Evolutionary conservation across 2,113 vertebrate genomes (phyloP).

Genomic region (Sula dactylatra): DNA sequence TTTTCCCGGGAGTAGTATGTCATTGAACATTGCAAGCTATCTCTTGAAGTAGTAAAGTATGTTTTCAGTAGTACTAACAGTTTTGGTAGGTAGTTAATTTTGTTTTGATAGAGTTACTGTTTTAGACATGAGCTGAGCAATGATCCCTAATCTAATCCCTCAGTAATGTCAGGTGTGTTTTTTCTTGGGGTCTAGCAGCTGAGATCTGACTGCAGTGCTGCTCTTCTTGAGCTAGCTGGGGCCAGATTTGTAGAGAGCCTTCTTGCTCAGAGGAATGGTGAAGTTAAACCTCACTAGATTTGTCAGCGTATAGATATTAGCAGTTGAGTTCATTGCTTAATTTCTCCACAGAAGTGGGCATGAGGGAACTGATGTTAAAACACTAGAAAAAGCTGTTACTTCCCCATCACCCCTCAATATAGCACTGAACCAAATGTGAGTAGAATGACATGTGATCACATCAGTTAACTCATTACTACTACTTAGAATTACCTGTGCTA

Average conservation of each 20-base stretch:
- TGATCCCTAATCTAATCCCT: not conserved
- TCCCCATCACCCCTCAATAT: not conserved
- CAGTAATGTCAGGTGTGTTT: not conserved
- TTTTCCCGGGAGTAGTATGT: not conserved
- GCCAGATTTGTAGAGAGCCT: not conserved
- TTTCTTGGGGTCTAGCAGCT: not conserved
- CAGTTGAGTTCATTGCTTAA: not conserved
- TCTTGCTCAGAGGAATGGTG: not conserved
- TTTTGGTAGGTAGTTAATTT: not conserved
- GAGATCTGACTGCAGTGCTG: not conserved
- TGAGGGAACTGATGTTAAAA: not conserved
- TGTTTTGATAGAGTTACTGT: not conserved
- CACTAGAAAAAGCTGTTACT: not conserved
- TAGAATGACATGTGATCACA: not conserved
- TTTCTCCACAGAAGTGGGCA: not conserved
- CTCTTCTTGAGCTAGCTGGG: not conserved
- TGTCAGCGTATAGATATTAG: not conserved
- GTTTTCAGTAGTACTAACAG: not conserved
- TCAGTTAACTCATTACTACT: not conserved
- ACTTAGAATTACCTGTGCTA: fast-evolving
- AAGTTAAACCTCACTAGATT: not conserved
- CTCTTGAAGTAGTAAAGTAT: not conserved
- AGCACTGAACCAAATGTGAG: not conserved
- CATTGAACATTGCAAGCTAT: not conserved
- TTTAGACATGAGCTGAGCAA: not conserved